Base-by-base conservation (phyloP, 2,888 invertebrate genomes). In the Keiferia lycopersicella region DNA sequence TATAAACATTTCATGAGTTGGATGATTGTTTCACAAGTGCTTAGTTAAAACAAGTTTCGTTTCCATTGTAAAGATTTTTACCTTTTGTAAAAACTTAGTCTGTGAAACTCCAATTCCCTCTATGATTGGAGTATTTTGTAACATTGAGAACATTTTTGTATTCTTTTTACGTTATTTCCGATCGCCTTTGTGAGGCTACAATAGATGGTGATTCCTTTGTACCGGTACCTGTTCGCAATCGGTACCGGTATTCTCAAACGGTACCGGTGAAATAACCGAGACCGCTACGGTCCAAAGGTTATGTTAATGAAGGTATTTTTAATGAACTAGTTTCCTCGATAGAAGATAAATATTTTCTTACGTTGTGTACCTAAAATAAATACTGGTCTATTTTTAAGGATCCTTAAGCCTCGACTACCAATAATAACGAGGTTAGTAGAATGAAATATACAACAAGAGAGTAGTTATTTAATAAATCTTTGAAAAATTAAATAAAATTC, bases 91-190 rank as follows among this genome's bases (percentile, higher is more conserved):
- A 16, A 45, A 45, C n/a, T 45, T 45, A 45, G 1, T 16, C 45
- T 3, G 41, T 45, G 11, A 45, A 45, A 45, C 45, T 45, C 12
- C 41, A 41, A 16, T 16, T 45, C 6, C 45, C 45, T 16, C 45
- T 45, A 45, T 45, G 45, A 45, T 45, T 45, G 45, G 45, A 45
- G 45, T 45, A 45, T 45, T n/a, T 45, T 45, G 45, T 45, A 45
- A 45, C 45, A 45, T 45, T 16, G 45, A n/a, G n/a, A 16, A 16
- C n/a, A 7, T n/a, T 53, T 53, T 26, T 53, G 51, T 53, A 53
- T 53, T 53, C 51, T 14, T 53, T 51, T 53, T 53, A 22, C 51
- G 51, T 53, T 53, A 53, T 53, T 53, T 12, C 51, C 51, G 22
- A 53, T 53, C 22, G 51, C 51, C 51, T 53, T 53, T 53, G 51